A percentile compares a stretch with the other conserved stretches of the same genome.
phyloP scores from a whole-genome alignment of 2,888 invertebrate genomes.

The Spodoptera exigua region DNA sequence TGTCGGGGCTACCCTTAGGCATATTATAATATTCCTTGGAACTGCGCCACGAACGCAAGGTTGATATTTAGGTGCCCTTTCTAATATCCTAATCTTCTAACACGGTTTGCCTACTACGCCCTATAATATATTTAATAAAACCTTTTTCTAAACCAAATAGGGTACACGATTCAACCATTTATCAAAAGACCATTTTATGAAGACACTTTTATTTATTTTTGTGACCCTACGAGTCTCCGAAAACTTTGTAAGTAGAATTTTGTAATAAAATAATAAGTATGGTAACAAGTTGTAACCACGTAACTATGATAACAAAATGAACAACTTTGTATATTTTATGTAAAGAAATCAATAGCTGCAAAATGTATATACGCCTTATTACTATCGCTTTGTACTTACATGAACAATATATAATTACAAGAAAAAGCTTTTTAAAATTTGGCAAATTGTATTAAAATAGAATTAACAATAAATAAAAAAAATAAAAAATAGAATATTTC shows the following conservation, averaged over 20 bases:
- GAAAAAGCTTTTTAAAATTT: too few species aligned
- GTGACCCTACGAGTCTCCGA: constrained; percentile 6
- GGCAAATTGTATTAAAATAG: too few species aligned
- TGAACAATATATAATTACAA: too few species aligned
- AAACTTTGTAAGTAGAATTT: constrained; percentile 26
- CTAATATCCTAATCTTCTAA: constrained; percentile 14
- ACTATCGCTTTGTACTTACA: too few species aligned
- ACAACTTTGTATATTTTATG: constrained; percentile 22
- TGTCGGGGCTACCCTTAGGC: too few species aligned
- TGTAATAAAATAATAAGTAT: constrained; percentile 20
- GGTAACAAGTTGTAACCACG: constrained; percentile 4
- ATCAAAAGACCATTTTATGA: constrained; percentile 28
- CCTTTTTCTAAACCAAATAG: constrained; percentile 32
- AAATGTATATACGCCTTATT: not conserved
- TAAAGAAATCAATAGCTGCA: not conserved
- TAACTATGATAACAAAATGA: constrained; percentile 17
- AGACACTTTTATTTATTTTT: constrained; percentile 26
- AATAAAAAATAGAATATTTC: too few species aligned
- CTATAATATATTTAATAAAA: constrained; percentile 11
- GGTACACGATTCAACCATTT: constrained; percentile 36
- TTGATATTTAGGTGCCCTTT: not conserved
- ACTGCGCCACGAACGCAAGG: too few species aligned
- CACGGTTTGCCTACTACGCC: constrained; percentile 12
- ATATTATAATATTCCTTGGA: too few species aligned
- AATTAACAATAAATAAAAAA: too few species aligned